phyloP scores from a whole-genome alignment of 2,888 invertebrate species.

The Tiliacea citrago region DNA sequence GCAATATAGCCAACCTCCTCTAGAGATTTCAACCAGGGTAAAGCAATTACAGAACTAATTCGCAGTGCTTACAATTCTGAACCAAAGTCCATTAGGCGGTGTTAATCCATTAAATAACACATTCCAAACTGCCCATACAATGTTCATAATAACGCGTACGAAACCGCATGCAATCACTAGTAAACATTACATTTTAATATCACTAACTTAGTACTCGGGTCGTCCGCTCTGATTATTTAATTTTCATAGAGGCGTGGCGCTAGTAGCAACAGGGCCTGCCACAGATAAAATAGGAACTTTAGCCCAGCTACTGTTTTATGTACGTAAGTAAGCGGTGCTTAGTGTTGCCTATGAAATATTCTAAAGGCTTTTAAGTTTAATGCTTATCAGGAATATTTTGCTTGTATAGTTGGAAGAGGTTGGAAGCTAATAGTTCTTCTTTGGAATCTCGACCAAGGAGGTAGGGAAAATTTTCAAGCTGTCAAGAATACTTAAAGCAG shows the following conservation, averaged over 20 bases:
- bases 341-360: conserved; percentile 58
- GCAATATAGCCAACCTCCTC: neutral
- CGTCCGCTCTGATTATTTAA: conserved; percentile 70
- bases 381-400: conserved; percentile 29
- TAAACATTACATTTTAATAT: conserved; percentile 48
- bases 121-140: conserved; percentile 39
- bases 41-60: neutral
- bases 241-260: conserved; percentile 68
- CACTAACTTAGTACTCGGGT: conserved; percentile 54
- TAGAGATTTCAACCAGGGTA: neutral
- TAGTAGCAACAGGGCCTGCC: conserved; percentile 46
- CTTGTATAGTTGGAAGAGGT: neutral
- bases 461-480: neutral
- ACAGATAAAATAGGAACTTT: conserved; percentile 63
- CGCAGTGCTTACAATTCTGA: conserved; percentile 7
- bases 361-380: conserved; percentile 48
- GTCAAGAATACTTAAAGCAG: neutral
- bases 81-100: conserved; percentile 31
- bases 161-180: conserved; percentile 49
- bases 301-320: conserved; percentile 58
- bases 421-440: neutral
- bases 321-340: conserved; percentile 47
- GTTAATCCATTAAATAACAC: conserved; percentile 46
- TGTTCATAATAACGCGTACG: conserved; percentile 38
- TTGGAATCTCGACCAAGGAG: neutral